Percentiles rank a stretch among this genome's conserved stretches.
Evolutionary conservation across 2,797 vertebrate genomes (phyloP).

Genomic region (Cryptoblepharus egeriae): DNA sequence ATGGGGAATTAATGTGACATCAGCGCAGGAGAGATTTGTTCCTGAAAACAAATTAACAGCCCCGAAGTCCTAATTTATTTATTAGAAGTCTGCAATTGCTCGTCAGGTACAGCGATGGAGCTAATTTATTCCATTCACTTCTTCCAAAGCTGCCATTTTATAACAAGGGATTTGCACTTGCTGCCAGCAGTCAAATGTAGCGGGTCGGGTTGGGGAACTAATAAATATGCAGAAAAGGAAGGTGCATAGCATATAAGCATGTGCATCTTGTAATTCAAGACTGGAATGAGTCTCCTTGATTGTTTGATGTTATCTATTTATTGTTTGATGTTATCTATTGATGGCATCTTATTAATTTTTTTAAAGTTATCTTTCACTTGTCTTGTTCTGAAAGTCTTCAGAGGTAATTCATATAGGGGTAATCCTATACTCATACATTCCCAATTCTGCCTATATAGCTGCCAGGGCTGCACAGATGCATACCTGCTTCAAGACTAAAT

Average conservation of each 20-base stretch:
- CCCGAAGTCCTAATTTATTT: slow-evolving; percentile 55
- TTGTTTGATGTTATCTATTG: slow-evolving; percentile 49
- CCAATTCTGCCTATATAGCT: not conserved
- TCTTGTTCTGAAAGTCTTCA: slow-evolving; percentile 17
- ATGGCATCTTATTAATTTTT: slow-evolving; percentile 26
- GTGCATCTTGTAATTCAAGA: slow-evolving; percentile 46
- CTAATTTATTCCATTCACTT: slow-evolving; percentile 51
- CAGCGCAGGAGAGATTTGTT: slow-evolving; percentile 35
- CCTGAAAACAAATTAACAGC: slow-evolving; percentile 52
- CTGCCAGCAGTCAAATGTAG: slow-evolving; percentile 39
- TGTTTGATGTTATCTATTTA: slow-evolving; percentile 48
- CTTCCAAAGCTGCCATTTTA: slow-evolving; percentile 38
- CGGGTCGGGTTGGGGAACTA: no score
- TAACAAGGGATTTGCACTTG: slow-evolving; percentile 38
- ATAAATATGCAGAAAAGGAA: slow-evolving; percentile 61
- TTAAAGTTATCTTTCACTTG: slow-evolving; percentile 41
- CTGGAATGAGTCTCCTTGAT: slow-evolving; percentile 51
- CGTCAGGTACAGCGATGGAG: slow-evolving; percentile 42
- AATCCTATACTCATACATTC: not conserved
- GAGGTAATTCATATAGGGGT: not conserved
- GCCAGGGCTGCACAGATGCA: not conserved
- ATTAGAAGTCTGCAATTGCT: slow-evolving; percentile 46
- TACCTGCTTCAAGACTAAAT: not conserved
- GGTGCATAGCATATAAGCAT: slow-evolving; percentile 48
- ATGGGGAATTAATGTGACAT: slow-evolving; percentile 49